Evolutionary conservation across 2,888 invertebrate genomes (phyloP).

Genomic region (Himalopsyche japonica): DNA sequence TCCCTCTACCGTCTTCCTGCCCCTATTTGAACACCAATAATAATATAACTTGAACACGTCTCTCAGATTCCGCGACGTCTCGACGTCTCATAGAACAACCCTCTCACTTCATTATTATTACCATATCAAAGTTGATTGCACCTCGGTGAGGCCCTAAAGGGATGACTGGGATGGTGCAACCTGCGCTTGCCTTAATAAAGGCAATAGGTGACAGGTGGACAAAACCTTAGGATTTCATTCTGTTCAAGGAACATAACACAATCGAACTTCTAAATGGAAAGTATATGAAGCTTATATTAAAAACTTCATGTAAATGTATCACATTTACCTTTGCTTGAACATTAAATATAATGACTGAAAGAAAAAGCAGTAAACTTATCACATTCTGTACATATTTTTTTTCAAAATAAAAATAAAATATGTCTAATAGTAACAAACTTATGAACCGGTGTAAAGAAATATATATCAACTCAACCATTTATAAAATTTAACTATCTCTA

Average conservation of each 20-base stretch:
- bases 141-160: slow-evolving; percentile 10
- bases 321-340: no score
- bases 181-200: slow-evolving; percentile 27
- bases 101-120: slow-evolving; percentile 37
- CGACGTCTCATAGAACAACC: slow-evolving; percentile 20
- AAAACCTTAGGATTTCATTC: not conserved
- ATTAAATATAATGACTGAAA: no score
- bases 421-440: no score
- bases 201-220: slow-evolving; percentile 20
- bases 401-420: no score
- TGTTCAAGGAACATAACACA: not conserved
- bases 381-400: no score
- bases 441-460: no score
- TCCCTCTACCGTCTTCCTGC: not conserved
- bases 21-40: slow-evolving; percentile 14
- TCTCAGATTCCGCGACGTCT: slow-evolving; percentile 38
- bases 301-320: no score
- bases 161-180: slow-evolving; percentile 26
- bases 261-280: no score
- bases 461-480: no score
- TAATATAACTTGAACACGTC: slow-evolving; percentile 39
- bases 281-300: no score
- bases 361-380: no score
- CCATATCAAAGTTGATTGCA: slow-evolving; percentile 41
- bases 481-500: no score